Conservation (phyloP, 2,113 vertebrate species). For the Trematomus loennbergii region DNA sequence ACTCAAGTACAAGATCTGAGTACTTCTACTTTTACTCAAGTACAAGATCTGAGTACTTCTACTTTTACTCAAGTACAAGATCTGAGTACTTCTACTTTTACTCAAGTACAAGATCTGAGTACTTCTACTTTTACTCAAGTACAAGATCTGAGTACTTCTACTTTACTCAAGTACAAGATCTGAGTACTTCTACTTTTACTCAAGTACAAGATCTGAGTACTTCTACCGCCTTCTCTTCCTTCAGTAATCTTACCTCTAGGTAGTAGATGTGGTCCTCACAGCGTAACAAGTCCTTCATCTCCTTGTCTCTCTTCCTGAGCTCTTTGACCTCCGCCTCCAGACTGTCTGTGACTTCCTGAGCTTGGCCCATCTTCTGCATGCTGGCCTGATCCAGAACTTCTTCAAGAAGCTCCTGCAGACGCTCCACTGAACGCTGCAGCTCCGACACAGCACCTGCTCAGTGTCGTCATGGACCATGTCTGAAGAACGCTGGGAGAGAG, state of each 20-base stretch:
- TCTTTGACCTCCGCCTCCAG: slow-evolving; percentile 78
- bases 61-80: too few relatives aligned
- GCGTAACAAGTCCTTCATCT: slow-evolving; percentile 76
- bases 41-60: too few relatives aligned
- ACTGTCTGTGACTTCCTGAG: slow-evolving; percentile 74
- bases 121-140: too few relatives aligned
- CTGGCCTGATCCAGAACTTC: slow-evolving; percentile 76
- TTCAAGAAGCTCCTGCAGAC: slow-evolving; percentile 80
- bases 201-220: too few relatives aligned
- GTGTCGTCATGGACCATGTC: slow-evolving; percentile 66
- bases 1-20: too few relatives aligned
- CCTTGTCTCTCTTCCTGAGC: slow-evolving; percentile 74
- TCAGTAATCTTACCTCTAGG: slow-evolving; percentile 69
- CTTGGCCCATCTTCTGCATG: slow-evolving; percentile 79
- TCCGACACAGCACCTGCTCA: slow-evolving; percentile 67
- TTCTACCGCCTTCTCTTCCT: background rate
- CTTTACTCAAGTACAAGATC: too few relatives aligned
- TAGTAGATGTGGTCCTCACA: slow-evolving; percentile 84
- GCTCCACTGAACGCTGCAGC: slow-evolving; percentile 80
- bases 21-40: too few relatives aligned
- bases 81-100: too few relatives aligned
- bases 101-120: too few relatives aligned
- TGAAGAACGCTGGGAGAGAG: slow-evolving; percentile 68
- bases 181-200: too few relatives aligned
- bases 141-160: too few relatives aligned